Evolutionary conservation across 2,888 invertebrate species (phyloP), one percentile per base, ranked within the genome.

Genomic region (Tineola bisselliella): DNA sequence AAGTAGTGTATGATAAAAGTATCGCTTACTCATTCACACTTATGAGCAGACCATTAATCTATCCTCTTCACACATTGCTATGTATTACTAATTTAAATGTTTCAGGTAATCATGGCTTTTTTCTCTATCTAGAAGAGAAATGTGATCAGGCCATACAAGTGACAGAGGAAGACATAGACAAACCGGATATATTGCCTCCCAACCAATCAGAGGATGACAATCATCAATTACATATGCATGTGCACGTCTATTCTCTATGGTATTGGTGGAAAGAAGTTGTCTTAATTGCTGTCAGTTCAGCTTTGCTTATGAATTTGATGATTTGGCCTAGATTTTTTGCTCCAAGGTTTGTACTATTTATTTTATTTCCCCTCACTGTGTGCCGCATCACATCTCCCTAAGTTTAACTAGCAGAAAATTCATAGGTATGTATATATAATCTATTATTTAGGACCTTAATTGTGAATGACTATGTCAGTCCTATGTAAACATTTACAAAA

Each of bases 261-360:
- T 91, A 91, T 75, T 94, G 93, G 92, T 95, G 84, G 84, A 94
- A 92, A 77, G 94, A 95, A 77, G 92, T 96, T 6, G 74, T 92
- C 1, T 88, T 92, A 1, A 93, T 95, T 59, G 92, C 93, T 3
- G 75, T 95, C 43, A 89, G 92, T 6, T 91, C 92, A 0, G 93
- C 94, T 0, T 71, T 94, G 44, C 67, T 93, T 10, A 81, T 93
- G 64, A 93, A 94, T 69, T 78, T 92, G 25, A 87, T 92, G 72
- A 83, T 91, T 44, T 89, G 90, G 67, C 91, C 88, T n/a, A 65
- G 84, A 64, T 56, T 58, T 30, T 62, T 60, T 52, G 62, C 44
- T 62, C 73, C 68, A 52, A 60, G 58, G 58, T 58, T 25, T 4
- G 25, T 31, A n/a, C 59, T 5, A 62, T 57, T 61, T 48, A 8